Evolutionary conservation across 2,888 invertebrate genomes (phyloP).

Genomic region (Theodoxus fluviatilis): DNA sequence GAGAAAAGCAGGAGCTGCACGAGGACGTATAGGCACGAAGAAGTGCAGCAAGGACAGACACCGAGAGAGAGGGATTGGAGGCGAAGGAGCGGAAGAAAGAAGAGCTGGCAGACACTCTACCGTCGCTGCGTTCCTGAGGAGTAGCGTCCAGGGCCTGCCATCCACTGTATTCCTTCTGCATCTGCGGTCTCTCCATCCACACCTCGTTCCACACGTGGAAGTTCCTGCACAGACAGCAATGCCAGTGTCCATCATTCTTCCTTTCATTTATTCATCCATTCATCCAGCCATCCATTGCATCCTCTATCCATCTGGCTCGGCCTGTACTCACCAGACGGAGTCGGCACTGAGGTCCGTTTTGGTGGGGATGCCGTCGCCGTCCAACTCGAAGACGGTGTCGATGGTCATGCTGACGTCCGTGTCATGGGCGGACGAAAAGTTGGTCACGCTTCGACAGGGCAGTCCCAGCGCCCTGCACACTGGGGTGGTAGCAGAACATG

Average conservation of each 20-base stretch:
- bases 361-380: constrained; percentile 9
- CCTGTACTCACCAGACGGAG: constrained; percentile 21
- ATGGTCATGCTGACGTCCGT: constrained; percentile 37
- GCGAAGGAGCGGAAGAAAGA: too few relatives aligned
- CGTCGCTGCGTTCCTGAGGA: constrained; percentile 32
- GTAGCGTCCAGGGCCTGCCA: constrained; percentile 35
- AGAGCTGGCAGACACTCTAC: constrained; percentile 24
- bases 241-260: neutral
- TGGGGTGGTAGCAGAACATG: constrained; percentile 31
- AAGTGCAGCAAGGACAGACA: too few relatives aligned
- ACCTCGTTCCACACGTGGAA: constrained; percentile 36
- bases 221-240: constrained; percentile 28
- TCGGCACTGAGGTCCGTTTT: constrained; percentile 13
- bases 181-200: constrained; percentile 31
- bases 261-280: neutral
- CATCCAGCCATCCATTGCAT: neutral
- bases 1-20: too few relatives aligned
- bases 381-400: neutral
- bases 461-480: constrained; percentile 55
- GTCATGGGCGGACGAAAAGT: constrained; percentile 56
- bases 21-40: too few relatives aligned
- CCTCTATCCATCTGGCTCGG: neutral
- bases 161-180: constrained; percentile 27
- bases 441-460: constrained; percentile 53
- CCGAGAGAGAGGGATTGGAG: too few relatives aligned